phyloP scores from a whole-genome alignment of 2,888 invertebrate species.

The Argyresthia albistria region DNA sequence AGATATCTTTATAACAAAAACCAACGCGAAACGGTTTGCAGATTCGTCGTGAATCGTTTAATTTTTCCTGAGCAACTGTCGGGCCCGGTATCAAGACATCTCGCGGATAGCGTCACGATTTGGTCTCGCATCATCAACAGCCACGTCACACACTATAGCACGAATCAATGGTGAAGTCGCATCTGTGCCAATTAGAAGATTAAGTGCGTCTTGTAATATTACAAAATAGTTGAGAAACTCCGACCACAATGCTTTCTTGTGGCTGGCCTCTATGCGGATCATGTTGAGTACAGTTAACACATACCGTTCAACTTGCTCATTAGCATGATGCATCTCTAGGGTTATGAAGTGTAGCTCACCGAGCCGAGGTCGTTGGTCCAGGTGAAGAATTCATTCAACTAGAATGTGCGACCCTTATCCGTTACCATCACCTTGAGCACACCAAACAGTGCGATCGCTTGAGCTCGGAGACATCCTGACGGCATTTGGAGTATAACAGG shows the following conservation, averaged over 20 bases:
- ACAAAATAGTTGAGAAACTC: slow-evolving; percentile 1
- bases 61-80: neutral
- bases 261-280: slow-evolving; percentile 5
- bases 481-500: neutral
- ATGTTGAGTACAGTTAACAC: slow-evolving; percentile 7
- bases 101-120: slow-evolving; percentile 2
- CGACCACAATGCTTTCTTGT: slow-evolving; percentile 4
- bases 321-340: slow-evolving; percentile 7
- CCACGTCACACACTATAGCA: slow-evolving; percentile 1
- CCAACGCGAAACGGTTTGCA: slow-evolving; percentile 1
- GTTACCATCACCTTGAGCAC: slow-evolving; percentile 1
- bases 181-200: neutral
- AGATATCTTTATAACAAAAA: slow-evolving; percentile 7
- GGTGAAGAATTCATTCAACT: neutral
- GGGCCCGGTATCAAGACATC: neutral
- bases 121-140: neutral
- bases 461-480: slow-evolving; percentile 4
- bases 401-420: slow-evolving; percentile 5
- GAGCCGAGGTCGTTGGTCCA: slow-evolving; percentile 5
- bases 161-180: slow-evolving; percentile 1
- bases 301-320: slow-evolving; percentile 9
- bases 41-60: neutral
- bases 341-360: slow-evolving; percentile 6
- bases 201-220: slow-evolving; percentile 2
- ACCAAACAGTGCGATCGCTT: slow-evolving; percentile 2